Evolutionary conservation across 2,797 vertebrate genomes (phyloP), one percentile per base, ranked within the genome.

Genomic region (Paratrypauchen microcephalus): DNA sequence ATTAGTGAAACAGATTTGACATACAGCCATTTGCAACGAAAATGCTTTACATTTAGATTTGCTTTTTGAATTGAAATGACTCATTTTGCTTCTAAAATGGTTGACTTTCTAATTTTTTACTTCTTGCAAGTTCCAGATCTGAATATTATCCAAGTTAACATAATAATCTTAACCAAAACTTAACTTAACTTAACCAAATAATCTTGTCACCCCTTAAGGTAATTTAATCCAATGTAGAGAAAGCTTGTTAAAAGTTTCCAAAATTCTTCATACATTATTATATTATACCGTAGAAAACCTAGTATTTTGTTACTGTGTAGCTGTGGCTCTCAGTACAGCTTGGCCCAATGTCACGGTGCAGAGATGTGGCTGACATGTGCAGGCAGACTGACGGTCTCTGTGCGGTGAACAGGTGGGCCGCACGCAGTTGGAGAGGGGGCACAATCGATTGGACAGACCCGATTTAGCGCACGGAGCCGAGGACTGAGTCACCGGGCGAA

Each of bases 361-460:
- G 24, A 7, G 54, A 75, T 23, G 19, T 45, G 16, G 71, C 80
- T 18, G 58, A 65, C 45, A 60, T 73, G 72, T 28, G 54, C 73
- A 70, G 63, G 75, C 19, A 28, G 67, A 47, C 36, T 67, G 73
- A 52, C 11, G 41, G 74, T 68, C 72, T 88, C 83, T 85, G 80
- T 70, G 73, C 63, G 41, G 48, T 1, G 62, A 89, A 85, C 88
- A 89, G 86, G 87, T 89, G 87, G 87, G 78, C 58, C 78, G 79
- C 75, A 78, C 77, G 78, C 70, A 19, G 61, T 83, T 76, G 75
- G 73, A 74, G 74, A 78, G 61, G 70, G 74, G 75, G 83, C 77
- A 78, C 76, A 86, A 90, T 90, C 76, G 70, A 91, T 91, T 88
- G 56, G 78, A 86, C 80, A 80, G 82, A 82, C 81, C 68, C 70